A percentile compares a stretch with the other conserved stretches of the same genome.
phyloP scores from a whole-genome alignment of 2,113 vertebrate species.

The Zingel zingel region DNA sequence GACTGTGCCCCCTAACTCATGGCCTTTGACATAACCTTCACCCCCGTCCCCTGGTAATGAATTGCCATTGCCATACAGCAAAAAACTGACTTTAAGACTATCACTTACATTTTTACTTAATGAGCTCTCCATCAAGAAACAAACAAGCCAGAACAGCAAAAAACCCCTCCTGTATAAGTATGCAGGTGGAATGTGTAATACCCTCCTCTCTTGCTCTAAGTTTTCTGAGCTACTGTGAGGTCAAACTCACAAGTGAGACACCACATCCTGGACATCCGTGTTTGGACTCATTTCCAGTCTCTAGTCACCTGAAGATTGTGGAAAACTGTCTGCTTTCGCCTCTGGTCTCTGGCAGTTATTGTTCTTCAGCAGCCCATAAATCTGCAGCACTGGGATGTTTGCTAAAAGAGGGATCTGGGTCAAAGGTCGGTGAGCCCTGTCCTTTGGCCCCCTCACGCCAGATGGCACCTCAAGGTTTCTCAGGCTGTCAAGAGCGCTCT shows the following conservation, averaged over 20 bases:
- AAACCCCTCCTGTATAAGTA: background rate
- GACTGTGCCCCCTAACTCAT: conserved; percentile 63
- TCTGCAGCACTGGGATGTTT: conserved; percentile 81
- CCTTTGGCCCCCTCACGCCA: conserved; percentile 82
- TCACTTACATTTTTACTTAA: background rate
- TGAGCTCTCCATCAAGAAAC: background rate
- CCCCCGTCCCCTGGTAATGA: conserved; percentile 33
- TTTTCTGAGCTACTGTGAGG: conserved; percentile 54
- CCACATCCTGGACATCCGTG: conserved; percentile 51
- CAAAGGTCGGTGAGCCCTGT: conserved; percentile 83
- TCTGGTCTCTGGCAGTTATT: conserved; percentile 78
- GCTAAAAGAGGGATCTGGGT: conserved; percentile 85
- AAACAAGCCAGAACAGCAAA: background rate
- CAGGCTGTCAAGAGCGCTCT: conserved; percentile 81
- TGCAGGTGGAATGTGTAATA: conserved; percentile 37
- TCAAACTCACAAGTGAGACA: conserved; percentile 65
- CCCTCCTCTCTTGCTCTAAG: conserved; percentile 23
- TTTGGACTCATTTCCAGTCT: conserved; percentile 58
- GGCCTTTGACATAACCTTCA: conserved; percentile 62
- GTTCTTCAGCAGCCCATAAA: conserved; percentile 84
- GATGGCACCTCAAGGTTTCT: conserved; percentile 87
- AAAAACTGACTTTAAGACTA: background rate
- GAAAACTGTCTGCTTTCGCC: conserved; percentile 49
- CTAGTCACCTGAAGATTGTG: conserved; percentile 62
- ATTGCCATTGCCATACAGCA: conserved; percentile 21